Evolutionary conservation across 1,140 invertebrate genomes (phyloP).

Genomic region (Drosophila malerkotliana): DNA sequence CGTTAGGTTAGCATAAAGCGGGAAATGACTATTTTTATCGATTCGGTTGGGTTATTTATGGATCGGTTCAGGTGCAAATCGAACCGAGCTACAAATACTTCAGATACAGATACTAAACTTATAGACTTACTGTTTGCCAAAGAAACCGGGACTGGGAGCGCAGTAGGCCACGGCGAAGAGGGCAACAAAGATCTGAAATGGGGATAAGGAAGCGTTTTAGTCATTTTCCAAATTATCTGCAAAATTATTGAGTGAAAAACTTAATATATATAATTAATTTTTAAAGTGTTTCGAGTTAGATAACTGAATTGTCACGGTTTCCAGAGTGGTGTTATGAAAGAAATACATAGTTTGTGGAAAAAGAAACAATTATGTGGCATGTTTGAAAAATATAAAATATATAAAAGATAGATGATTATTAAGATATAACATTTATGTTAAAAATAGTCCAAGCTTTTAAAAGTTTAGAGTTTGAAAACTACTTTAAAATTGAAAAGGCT

Average conservation of each 20-base stretch:
- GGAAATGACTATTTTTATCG: constrained; percentile 57
- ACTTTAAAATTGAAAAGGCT: no score
- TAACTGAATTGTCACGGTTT: neutral
- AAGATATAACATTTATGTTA: no score
- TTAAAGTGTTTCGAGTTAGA: constrained; percentile 4
- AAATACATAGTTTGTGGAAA: neutral
- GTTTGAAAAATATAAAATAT: neutral
- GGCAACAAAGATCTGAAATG: constrained; percentile 69
- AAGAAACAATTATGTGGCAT: neutral
- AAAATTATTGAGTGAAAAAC: neutral
- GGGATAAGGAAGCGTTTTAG: constrained; percentile 19
- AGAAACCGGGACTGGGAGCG: constrained; percentile 76
- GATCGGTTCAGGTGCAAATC: constrained; percentile 31
- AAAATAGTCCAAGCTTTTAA: no score
- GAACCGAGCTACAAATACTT: neutral
- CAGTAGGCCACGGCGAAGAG: constrained; percentile 70
- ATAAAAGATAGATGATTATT: neutral
- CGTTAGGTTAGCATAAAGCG: constrained; percentile 56
- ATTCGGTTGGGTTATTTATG: constrained; percentile 31
- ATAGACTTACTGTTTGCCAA: constrained; percentile 78
- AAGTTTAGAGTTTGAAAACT: no score
- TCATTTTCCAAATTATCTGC: constrained; percentile 2
- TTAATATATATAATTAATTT: constrained; percentile 35
- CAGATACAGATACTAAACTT: neutral
- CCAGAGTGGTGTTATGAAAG: neutral